These are phyloP conservation scores for Peromyscus leucopus DNA, from an alignment of 2,113 vertebrate genomes.

Conservation along the genomic window DNA sequence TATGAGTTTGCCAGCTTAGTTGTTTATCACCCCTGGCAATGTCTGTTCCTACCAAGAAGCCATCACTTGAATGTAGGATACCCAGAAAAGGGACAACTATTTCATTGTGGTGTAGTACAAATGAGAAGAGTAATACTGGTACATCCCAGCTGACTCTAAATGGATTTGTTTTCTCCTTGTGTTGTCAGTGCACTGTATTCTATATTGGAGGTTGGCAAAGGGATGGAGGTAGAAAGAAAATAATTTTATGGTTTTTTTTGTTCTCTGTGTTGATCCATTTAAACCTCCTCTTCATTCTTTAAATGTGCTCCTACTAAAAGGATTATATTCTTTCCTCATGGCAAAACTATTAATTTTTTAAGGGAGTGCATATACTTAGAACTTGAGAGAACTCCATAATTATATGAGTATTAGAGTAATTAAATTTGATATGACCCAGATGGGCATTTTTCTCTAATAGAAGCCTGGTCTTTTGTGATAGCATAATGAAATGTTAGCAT, in stretches of 20 bases:
- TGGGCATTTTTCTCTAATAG: constrained; percentile 58
- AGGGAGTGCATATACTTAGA: constrained; percentile 48
- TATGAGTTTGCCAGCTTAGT: background rate
- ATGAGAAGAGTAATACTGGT: background rate
- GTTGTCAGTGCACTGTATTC: background rate
- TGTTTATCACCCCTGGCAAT: background rate
- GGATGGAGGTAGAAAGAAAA: background rate
- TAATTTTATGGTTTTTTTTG: constrained; percentile 19
- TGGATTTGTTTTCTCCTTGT: background rate
- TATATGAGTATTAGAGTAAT: constrained; percentile 64
- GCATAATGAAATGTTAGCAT: constrained; percentile 63
- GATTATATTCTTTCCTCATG: constrained; percentile 42
- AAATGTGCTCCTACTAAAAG: constrained; percentile 46
- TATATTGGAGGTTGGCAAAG: background rate
- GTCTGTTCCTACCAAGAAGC: background rate
- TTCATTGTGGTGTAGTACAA: background rate
- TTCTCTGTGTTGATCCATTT: constrained; percentile 30
- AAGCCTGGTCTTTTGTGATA: constrained; percentile 63
- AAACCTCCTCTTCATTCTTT: constrained; percentile 21
- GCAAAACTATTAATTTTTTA: constrained; percentile 64
- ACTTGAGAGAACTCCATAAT: constrained; percentile 65
- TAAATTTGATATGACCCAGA: constrained; percentile 63
- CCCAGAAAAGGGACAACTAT: background rate
- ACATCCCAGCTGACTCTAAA: background rate
- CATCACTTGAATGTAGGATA: background rate